These are phyloP conservation scores for Diorhabda elongata DNA, from an alignment of 1,140 invertebrate species.

Conservation along the genomic window DNA sequence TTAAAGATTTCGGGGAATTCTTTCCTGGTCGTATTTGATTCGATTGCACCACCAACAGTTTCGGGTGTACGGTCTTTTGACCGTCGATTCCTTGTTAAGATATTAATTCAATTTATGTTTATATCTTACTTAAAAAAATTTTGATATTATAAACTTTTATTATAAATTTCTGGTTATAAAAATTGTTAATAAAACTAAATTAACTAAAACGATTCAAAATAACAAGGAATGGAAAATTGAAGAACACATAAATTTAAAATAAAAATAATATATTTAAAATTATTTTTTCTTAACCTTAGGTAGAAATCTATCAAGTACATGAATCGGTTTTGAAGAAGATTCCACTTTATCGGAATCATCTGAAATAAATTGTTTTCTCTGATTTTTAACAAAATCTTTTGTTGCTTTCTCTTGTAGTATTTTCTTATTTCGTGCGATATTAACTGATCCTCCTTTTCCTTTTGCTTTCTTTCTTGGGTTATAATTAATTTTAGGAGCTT, in stretches of 20 bases:
- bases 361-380: constrained; percentile 37
- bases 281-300: constrained; percentile 36
- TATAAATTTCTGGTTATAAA: too few species aligned
- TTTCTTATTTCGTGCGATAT: constrained; percentile 71
- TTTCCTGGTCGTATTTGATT: constrained; percentile 36
- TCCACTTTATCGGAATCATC: constrained; percentile 36
- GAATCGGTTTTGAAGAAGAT: constrained; percentile 49
- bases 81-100: constrained; percentile 32
- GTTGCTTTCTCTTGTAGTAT: constrained; percentile 67
- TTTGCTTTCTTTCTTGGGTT: constrained; percentile 71
- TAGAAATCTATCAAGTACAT: constrained; percentile 65
- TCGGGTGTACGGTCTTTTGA: constrained; percentile 35
- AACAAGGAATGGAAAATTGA: background rate
- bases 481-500: constrained; percentile 72
- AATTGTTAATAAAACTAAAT: too few species aligned
- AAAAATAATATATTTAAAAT: background rate
- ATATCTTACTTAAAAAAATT: too few species aligned
- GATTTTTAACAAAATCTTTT: constrained; percentile 61
- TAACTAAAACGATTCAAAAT: too few species aligned
- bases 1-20: constrained; percentile 28
- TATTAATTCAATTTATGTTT: too few species aligned
- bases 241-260: background rate
- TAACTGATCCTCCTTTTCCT: constrained; percentile 71
- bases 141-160: too few species aligned
- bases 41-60: constrained; percentile 38